Percentiles rank a stretch among this genome's conserved stretches.
Evolutionary conservation across 2,888 invertebrate genomes (phyloP).

Genomic region (Hedychridium roseum): DNA sequence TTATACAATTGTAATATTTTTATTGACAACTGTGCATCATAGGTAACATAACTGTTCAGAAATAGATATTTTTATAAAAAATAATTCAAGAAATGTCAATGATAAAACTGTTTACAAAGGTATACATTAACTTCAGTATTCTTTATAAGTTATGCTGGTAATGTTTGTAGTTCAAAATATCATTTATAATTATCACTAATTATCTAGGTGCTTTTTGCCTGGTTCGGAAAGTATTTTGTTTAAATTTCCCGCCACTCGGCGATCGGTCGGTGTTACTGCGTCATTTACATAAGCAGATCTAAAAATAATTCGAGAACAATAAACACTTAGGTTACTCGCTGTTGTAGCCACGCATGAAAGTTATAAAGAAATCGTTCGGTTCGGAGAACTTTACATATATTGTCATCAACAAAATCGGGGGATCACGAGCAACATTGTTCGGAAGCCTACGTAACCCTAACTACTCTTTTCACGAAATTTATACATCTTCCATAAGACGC

Average conservation of each 20-base stretch:
- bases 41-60: too few species aligned
- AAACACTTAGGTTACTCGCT: conserved; percentile 34
- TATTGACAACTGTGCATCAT: too few species aligned
- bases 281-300: conserved; percentile 57
- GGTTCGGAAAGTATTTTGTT: too few species aligned
- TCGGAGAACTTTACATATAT: conserved; percentile 10
- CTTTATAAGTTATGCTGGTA: too few species aligned
- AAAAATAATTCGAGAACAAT: conserved; percentile 54
- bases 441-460: conserved; percentile 37
- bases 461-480: conserved; percentile 63
- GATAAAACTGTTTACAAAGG: too few species aligned
- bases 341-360: conserved; percentile 2
- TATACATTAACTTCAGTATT: too few species aligned
- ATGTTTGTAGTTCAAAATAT: too few species aligned
- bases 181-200: too few species aligned
- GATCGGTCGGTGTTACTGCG: conserved; percentile 47
- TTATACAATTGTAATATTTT: too few species aligned
- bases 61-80: too few species aligned
- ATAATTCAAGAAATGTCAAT: too few species aligned
- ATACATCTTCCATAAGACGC: conserved; percentile 49
- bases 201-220: too few species aligned
- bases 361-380: conserved; percentile 10
- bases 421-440: conserved; percentile 13
- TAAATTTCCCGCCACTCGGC: conserved; percentile 44
- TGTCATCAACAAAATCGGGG: not conserved